phyloP scores from a whole-genome alignment of 2,113 vertebrate species.

The Stomatorhinus ivindoensis region DNA sequence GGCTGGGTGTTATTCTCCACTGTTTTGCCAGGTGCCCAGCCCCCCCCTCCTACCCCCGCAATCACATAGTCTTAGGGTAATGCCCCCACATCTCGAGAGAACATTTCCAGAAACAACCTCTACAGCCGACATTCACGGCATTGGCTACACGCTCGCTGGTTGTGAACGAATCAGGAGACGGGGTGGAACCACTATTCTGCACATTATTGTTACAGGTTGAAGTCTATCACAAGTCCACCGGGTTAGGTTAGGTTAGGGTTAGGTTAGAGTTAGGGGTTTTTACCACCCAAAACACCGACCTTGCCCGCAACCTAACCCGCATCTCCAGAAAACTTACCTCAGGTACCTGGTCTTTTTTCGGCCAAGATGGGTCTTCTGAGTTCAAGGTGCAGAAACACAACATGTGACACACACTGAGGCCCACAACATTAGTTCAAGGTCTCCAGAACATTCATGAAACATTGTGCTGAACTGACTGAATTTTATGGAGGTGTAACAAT shows the following conservation, averaged over 20 bases:
- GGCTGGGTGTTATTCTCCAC: not conserved
- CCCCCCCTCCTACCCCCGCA: not conserved
- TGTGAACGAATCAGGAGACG: not conserved
- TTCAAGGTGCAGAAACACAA: not conserved
- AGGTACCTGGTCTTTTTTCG: not conserved
- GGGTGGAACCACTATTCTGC: not conserved
- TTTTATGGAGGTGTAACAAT: not conserved
- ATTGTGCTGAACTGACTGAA: not conserved
- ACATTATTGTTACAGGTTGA: not conserved
- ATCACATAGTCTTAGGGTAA: not conserved
- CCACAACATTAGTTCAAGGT: not conserved
- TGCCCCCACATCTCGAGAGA: not conserved
- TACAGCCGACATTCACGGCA: not conserved
- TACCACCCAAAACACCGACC: not conserved
- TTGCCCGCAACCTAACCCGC: not conserved
- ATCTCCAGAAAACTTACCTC: not conserved
- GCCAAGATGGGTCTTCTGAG: not conserved
- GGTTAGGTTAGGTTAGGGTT: not conserved
- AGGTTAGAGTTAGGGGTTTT: not conserved
- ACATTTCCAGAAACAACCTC: not conserved
- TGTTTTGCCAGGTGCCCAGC: not conserved
- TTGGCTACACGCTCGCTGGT: not conserved
- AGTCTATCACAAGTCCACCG: not conserved
- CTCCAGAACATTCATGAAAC: not conserved
- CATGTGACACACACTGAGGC: not conserved